Evolutionary conservation across 2,888 invertebrate species (phyloP).

Genomic region (Glomeris marginata): DNA sequence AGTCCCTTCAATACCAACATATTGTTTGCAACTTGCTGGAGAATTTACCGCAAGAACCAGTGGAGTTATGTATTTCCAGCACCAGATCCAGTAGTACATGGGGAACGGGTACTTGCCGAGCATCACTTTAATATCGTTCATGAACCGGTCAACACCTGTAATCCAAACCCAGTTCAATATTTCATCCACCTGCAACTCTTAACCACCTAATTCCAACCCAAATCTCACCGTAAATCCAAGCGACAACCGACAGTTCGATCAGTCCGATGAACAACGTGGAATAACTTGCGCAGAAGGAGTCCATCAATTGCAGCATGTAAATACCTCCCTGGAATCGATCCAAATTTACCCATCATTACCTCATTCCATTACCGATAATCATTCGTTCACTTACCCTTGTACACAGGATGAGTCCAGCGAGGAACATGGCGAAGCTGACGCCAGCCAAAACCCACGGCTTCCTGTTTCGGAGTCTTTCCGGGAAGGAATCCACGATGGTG

Average conservation of each 20-base stretch:
- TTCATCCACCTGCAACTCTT: no score
- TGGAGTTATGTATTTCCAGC: conserved; percentile 57
- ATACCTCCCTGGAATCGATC: conserved; percentile 43
- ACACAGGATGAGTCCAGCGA: conserved; percentile 58
- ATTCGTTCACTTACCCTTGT: conserved; percentile 32
- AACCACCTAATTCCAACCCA: no score
- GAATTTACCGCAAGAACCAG: conserved; percentile 49
- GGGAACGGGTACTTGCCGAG: conserved; percentile 44
- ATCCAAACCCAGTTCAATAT: background rate
- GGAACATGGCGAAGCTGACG: conserved; percentile 49
- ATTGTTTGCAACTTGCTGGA: background rate
- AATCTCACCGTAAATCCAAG: conserved; percentile 48
- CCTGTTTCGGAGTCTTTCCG: conserved; percentile 26
- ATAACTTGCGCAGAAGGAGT: conserved; percentile 64
- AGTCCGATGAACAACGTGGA: conserved; percentile 54
- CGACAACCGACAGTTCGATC: conserved; percentile 47
- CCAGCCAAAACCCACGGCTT: conserved; percentile 40
- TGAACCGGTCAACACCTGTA: conserved; percentile 32
- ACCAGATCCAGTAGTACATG: conserved; percentile 50
- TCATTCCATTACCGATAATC: conserved; percentile 2
- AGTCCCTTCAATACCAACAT: no score
- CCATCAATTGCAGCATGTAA: conserved; percentile 53
- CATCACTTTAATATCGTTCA: conserved; percentile 37
- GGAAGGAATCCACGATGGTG: conserved; percentile 36
- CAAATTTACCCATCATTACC: background rate